Conservation (phyloP, 2,888 invertebrate genomes). For the Cataglyphis altisquamis region DNA sequence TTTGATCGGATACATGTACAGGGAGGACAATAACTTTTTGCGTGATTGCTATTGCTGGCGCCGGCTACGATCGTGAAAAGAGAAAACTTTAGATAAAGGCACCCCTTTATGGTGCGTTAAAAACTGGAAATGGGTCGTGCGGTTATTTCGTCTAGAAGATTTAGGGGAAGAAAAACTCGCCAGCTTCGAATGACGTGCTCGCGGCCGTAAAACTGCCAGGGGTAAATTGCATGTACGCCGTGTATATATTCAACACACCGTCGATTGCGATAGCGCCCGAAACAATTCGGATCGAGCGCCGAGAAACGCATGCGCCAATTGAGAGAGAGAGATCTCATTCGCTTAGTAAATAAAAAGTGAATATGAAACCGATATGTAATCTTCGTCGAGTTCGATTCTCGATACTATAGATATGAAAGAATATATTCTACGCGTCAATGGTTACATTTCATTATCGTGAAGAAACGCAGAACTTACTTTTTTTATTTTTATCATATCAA, state of each 20-base stretch:
- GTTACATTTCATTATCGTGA: background rate
- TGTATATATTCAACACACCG: slow-evolving; percentile 29
- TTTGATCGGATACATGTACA: slow-evolving; percentile 57
- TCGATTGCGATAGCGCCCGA: slow-evolving; percentile 28
- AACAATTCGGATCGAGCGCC: slow-evolving; percentile 30
- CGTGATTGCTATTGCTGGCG: slow-evolving; percentile 55
- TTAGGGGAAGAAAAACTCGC: slow-evolving; percentile 28
- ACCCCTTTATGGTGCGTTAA: slow-evolving; percentile 63
- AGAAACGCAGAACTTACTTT: background rate
- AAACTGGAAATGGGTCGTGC: slow-evolving; percentile 31
- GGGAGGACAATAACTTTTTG: slow-evolving; percentile 49
- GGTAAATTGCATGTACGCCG: slow-evolving; percentile 7
- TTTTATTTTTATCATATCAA: background rate
- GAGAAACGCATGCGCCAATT: slow-evolving; percentile 6
- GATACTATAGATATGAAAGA: background rate
- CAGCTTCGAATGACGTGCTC: slow-evolving; percentile 41
- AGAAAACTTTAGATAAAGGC: slow-evolving; percentile 57
- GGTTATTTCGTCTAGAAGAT: slow-evolving; percentile 58
- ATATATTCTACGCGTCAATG: background rate
- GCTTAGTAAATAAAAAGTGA: slow-evolving; percentile 22
- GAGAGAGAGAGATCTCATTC: background rate
- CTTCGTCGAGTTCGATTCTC: slow-evolving; percentile 9
- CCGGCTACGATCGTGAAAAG: slow-evolving; percentile 47
- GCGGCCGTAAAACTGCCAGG: slow-evolving; percentile 54
- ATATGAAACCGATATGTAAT: slow-evolving; percentile 12